Evolutionary conservation across 1,140 invertebrate genomes (phyloP), one percentile per base, ranked within the genome.

Genomic region (Agrilus planipennis): DNA sequence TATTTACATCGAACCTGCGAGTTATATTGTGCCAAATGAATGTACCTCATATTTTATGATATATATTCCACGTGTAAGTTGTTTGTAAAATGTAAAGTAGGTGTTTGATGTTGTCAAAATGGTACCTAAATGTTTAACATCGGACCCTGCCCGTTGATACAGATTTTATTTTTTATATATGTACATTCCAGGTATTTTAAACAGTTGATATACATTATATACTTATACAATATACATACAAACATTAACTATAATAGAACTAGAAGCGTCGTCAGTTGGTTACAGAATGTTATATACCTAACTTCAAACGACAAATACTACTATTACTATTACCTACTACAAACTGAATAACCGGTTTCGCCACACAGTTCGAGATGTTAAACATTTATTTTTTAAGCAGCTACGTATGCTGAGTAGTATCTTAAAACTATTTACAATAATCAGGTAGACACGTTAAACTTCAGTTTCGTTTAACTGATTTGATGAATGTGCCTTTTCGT

Each of bases 101-200:
- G 30, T 22, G 39, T 39, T 41, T 32, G 16, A 31, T 43, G 32
- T 44, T 36, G 41, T 42, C 23, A 17, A 34, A 30, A 31, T n/a
- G n/a, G 39, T 39, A 44, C 48, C 23, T 52, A 56, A 56, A 56
- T 56, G 54, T 56, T 56, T 56, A 56, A 56, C 54, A 56, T 56
- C 54, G 50, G 50, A 47, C 43, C 39, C 40, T 44, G 46, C 42
- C 44, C 35, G 43, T 34, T 39, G 20, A 44, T 27, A 45, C 28
- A 45, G 17, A 51, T 35, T 34, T 46, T 55, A 54, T 54, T 53
- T 55, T 53, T 55, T 49, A 38, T 36, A 44, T 28, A 50, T 52
- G 29, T 48, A 44, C 47, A 36, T 35, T 42, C 40, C 44, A 42
- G 36, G 39, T 41, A 36, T 19, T 28, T 18, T 36, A 21, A 21